Percentiles rank a stretch among this genome's conserved stretches.
phyloP scores from a whole-genome alignment of 2,888 invertebrate genomes.

The Diaprepes abbreviatus region DNA sequence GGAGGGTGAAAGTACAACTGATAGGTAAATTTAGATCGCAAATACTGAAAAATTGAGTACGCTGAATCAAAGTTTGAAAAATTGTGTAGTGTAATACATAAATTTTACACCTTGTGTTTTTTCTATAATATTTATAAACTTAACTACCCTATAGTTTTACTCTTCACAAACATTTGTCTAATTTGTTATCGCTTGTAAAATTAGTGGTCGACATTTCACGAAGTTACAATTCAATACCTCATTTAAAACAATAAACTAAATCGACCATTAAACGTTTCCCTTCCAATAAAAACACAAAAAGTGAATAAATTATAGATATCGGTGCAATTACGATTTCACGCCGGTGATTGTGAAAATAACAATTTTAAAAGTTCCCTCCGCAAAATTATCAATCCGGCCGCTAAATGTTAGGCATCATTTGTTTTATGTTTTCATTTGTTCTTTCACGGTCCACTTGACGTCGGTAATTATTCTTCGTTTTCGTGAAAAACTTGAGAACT shows the following conservation, averaged over 20 bases:
- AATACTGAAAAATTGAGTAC: no score
- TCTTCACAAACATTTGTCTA: no score
- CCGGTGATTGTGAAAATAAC: constrained; percentile 61
- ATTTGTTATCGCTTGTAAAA: no score
- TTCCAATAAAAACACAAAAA: constrained; percentile 62
- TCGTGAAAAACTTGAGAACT: constrained; percentile 51
- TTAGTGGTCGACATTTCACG: not conserved
- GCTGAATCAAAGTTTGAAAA: no score
- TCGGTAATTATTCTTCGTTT: constrained; percentile 55
- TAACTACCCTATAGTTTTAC: no score
- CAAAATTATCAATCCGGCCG: constrained; percentile 62
- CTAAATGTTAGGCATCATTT: constrained; percentile 64
- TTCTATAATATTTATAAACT: no score
- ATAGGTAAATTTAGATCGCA: no score
- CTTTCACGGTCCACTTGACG: constrained; percentile 66
- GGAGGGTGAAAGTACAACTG: no score
- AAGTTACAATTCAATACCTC: not conserved
- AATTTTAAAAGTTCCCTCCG: constrained; percentile 59
- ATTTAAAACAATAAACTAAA: constrained; percentile 55
- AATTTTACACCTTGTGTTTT: no score
- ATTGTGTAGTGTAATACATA: no score
- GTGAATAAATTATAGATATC: constrained; percentile 65
- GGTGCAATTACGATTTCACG: constrained; percentile 63
- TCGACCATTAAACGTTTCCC: constrained; percentile 61
- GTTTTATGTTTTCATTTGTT: constrained; percentile 67